Evolutionary conservation across 1,140 invertebrate genomes (phyloP).

Genomic region (Schmidtea mediterranea): DNA sequence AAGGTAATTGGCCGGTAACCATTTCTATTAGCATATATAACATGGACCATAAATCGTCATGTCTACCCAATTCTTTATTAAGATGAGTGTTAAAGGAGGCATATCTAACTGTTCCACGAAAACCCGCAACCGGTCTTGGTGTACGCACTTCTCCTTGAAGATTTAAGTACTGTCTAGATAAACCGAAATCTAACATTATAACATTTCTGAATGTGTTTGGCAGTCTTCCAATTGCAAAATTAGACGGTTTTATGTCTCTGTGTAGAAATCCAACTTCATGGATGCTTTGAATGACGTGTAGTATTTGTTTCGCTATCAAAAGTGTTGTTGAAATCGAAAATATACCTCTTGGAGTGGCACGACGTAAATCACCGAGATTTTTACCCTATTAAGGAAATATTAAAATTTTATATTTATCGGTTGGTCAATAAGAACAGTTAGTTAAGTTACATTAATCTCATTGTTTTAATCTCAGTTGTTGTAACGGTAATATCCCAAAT

Average conservation of each 20-base stretch:
- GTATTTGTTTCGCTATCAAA: neutral
- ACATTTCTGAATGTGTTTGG: neutral
- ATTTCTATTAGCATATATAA: slow-evolving; percentile 99
- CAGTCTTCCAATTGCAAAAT: slow-evolving; percentile 1
- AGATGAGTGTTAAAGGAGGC: slow-evolving; percentile 98
- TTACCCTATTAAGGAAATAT: neutral
- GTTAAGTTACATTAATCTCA: neutral
- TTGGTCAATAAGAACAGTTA: too few species aligned
- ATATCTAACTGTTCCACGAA: slow-evolving; percentile 92
- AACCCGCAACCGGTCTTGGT: slow-evolving; percentile 43
- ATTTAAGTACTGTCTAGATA: neutral
- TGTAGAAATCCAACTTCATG: slow-evolving; percentile 2
- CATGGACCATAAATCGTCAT: slow-evolving; percentile 93
- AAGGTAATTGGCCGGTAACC: slow-evolving; percentile 85
- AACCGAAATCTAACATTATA: slow-evolving; percentile 6
- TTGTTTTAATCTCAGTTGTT: neutral
- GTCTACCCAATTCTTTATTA: slow-evolving; percentile 91
- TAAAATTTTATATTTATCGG: too few species aligned
- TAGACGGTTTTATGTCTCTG: slow-evolving; percentile 5
- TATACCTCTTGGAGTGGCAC: neutral
- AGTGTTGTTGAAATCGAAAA: slow-evolving; percentile 1
- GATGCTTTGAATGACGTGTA: neutral
- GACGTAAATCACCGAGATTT: neutral
- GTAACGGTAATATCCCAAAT: neutral
- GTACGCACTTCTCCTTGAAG: neutral